These are phyloP conservation scores for Coleophora deauratella DNA, from an alignment of 2,888 invertebrate genomes.

Conservation along the genomic window DNA sequence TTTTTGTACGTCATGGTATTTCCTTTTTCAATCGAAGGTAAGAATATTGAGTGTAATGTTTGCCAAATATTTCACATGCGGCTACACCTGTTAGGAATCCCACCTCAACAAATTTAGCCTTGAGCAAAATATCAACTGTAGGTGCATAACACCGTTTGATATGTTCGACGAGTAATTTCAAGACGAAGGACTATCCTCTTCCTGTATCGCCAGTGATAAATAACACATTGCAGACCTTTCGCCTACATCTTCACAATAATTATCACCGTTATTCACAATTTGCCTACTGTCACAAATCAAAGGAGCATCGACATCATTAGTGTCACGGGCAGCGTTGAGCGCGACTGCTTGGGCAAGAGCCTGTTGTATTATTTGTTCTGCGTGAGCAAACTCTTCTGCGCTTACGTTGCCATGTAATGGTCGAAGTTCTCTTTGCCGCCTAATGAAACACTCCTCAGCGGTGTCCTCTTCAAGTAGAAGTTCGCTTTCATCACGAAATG, in stretches of 20 bases:
- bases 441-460: constrained; percentile 17
- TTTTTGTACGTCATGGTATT: constrained; percentile 13
- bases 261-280: constrained; percentile 11
- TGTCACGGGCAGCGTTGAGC: constrained; percentile 14
- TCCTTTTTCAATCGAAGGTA: constrained; percentile 22
- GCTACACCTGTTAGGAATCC: constrained; percentile 20
- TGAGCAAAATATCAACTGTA: constrained; percentile 13
- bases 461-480: constrained; percentile 19
- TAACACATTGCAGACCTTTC: constrained; percentile 16
- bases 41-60: too few relatives aligned
- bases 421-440: constrained; percentile 16
- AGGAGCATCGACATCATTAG: constrained; percentile 5
- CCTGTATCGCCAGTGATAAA: constrained; percentile 29
- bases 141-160: constrained; percentile 19
- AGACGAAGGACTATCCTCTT: constrained; percentile 20
- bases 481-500: constrained; percentile 21
- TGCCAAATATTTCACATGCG: constrained; percentile 18
- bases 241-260: constrained; percentile 11
- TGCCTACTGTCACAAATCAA: constrained; percentile 11
- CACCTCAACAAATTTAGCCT: constrained; percentile 20
- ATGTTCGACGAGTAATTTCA: constrained; percentile 26
- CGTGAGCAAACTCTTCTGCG: constrained; percentile 18
- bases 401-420: constrained; percentile 15
- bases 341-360: constrained; percentile 19
- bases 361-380: constrained; percentile 21